A percentile compares a stretch with the other conserved stretches of the same genome.
Evolutionary conservation across 2,888 invertebrate genomes (phyloP).

Genomic region (Epistrophe grossulariae): DNA sequence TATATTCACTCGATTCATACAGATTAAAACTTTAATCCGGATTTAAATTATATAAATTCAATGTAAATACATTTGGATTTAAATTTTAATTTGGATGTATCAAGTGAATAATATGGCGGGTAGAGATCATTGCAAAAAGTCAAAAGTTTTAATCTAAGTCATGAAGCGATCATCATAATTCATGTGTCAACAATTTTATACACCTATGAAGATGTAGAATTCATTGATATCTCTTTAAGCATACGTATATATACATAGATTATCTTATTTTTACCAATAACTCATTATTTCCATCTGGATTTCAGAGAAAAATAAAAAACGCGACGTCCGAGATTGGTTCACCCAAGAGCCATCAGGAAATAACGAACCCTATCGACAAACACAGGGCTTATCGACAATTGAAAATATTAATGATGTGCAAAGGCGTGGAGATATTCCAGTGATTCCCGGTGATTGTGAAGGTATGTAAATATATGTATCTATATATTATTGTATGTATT

Average conservation of each 20-base stretch:
- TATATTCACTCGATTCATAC: no score
- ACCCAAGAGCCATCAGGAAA: conserved; percentile 78
- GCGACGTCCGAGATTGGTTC: conserved; percentile 83
- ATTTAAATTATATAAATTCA: no score
- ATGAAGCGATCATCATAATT: not conserved
- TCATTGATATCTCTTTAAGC: not conserved
- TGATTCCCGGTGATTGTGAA: conserved; percentile 86
- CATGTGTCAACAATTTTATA: not conserved
- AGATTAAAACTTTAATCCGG: no score
- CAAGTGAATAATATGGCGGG: no score
- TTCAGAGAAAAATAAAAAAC: conserved; percentile 84
- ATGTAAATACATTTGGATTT: no score
- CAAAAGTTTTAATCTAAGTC: not conserved
- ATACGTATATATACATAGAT: not conserved
- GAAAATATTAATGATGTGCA: conserved; percentile 83
- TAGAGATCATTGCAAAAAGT: no score
- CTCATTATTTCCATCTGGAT: conserved; percentile 34
- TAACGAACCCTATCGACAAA: conserved; percentile 80
- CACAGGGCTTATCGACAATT: conserved; percentile 79
- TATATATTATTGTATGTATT: not conserved
- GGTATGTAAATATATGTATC: conserved; percentile 79
- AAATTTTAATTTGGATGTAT: no score
- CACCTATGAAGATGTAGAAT: not conserved
- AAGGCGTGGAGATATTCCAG: conserved; percentile 88
- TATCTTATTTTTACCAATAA: not conserved